Percentiles rank a stretch among this genome's conserved stretches.
Evolutionary conservation across 2,888 invertebrate species (phyloP).

Genomic region (Rugalucina vietnamica): DNA sequence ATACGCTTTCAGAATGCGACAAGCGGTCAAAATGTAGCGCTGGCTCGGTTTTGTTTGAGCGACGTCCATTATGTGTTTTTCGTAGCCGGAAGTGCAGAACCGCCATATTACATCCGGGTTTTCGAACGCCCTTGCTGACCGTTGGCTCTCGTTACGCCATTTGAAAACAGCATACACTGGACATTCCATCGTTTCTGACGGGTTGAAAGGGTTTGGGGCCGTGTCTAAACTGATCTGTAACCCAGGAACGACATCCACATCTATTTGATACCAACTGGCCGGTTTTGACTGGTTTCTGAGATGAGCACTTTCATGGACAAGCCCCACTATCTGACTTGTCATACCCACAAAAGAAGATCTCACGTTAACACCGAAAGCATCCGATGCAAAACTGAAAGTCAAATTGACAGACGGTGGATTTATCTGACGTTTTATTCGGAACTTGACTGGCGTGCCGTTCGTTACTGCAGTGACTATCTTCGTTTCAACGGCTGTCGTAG

Average conservation of each 20-base stretch:
- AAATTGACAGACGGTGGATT: slow-evolving; percentile 57
- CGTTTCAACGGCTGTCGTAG: background rate
- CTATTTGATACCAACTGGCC: slow-evolving; percentile 33
- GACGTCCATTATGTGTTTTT: slow-evolving; percentile 63
- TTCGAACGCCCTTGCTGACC: background rate
- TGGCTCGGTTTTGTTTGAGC: slow-evolving; percentile 32
- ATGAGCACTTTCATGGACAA: no score
- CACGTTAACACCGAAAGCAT: background rate
- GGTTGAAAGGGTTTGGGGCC: slow-evolving; percentile 32
- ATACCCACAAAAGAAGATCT: background rate
- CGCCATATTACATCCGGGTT: slow-evolving; percentile 59
- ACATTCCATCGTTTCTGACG: slow-evolving; percentile 35
- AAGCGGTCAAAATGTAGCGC: slow-evolving; percentile 60
- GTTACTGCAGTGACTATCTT: background rate
- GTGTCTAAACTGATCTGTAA: slow-evolving; percentile 46
- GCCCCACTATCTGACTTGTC: no score
- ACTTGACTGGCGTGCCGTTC: background rate
- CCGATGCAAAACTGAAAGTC: slow-evolving; percentile 16
- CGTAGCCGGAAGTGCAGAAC: slow-evolving; percentile 60
- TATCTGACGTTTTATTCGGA: slow-evolving; percentile 34
- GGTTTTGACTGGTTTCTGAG: background rate
- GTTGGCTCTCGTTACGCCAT: slow-evolving; percentile 51
- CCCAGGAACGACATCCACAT: slow-evolving; percentile 65
- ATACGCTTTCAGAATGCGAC: slow-evolving; percentile 63
- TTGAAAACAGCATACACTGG: slow-evolving; percentile 63